Evolutionary conservation across 2,888 invertebrate species (phyloP), one percentile per base, ranked within the genome.

Genomic region (Aphidoletes aphidimyza): DNA sequence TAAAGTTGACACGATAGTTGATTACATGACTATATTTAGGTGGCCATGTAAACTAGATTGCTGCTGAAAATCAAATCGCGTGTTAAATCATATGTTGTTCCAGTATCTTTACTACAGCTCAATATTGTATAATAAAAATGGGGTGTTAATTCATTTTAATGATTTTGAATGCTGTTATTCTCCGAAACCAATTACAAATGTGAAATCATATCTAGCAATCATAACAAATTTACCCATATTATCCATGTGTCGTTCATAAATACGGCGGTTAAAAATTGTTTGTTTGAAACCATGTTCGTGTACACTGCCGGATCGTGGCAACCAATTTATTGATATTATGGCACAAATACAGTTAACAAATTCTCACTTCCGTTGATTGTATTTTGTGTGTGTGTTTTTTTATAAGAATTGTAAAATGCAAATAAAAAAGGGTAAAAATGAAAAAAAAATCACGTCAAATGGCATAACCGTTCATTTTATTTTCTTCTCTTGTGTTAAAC

Each of bases 241-340:
- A 6, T 3, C 54, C 26, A n/a, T 8, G n/a, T 26, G 22, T 42
- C 42, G 54, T 22, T 2, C 11, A 19, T 11, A 19, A 17, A 17
- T 47, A 9, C 47, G 22, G n/a, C 22, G 54, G 22, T 39, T 39
- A 39, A 47, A 30, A n/a, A n/a, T n/a, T n/a, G n/a, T n/a, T n/a
- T n/a, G n/a, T n/a, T n/a, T n/a, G n/a, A n/a, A n/a, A n/a, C n/a
- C n/a, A n/a, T n/a, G n/a, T n/a, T n/a, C n/a, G n/a, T n/a, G n/a
- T n/a, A n/a, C n/a, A n/a, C n/a, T n/a, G n/a, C n/a, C n/a, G n/a
- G n/a, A n/a, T n/a, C n/a, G n/a, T n/a, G n/a, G n/a, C n/a, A n/a
- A n/a, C n/a, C 26, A 30, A 69, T 8, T 54, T 69, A 69, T 69
- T 34, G 69, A 69, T 69, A 30, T 26, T 69, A 30, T 54, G 54